Conservation (phyloP, 2,113 vertebrate genomes). For the Hemiprocne comata region DNA sequence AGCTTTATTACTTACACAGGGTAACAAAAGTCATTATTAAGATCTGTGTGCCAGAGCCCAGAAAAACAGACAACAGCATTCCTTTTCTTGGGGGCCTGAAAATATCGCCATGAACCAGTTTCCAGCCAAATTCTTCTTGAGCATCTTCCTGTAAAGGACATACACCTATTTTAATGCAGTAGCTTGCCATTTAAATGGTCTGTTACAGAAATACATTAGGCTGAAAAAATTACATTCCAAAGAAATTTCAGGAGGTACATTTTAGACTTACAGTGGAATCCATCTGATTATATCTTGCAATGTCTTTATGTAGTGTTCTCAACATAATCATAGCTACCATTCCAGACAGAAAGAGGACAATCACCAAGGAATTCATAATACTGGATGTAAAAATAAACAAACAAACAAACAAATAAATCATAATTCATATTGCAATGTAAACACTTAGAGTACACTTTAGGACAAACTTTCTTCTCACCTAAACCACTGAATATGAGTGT, state of each 20-base stretch:
- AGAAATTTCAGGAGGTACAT: not conserved
- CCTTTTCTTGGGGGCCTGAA: slow-evolving; percentile 90
- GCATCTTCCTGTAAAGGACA: slow-evolving; percentile 88
- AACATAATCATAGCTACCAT: slow-evolving; percentile 99
- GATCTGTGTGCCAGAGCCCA: slow-evolving; percentile 96
- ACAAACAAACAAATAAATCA: not conserved
- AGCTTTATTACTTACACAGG: slow-evolving; percentile 85
- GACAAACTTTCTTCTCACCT: slow-evolving; percentile 80
- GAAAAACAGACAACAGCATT: slow-evolving; percentile 95
- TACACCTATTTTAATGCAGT: not conserved
- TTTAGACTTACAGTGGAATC: slow-evolving; percentile 84
- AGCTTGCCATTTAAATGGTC: not conserved
- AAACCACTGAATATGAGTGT: slow-evolving; percentile 99
- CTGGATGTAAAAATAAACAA: slow-evolving; percentile 64
- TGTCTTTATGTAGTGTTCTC: slow-evolving; percentile 97
- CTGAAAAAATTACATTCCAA: not conserved
- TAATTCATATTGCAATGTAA: not conserved
- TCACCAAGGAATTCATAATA: slow-evolving; percentile 99
- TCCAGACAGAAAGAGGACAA: slow-evolving; percentile 97
- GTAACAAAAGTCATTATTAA: slow-evolving; percentile 99
- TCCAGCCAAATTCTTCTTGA: slow-evolving; percentile 94
- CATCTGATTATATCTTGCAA: slow-evolving; percentile 98
- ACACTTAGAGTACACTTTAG: not conserved
- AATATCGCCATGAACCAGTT: slow-evolving; percentile 85
- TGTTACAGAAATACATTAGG: not conserved